Evolutionary conservation across 2,797 vertebrate species (phyloP).

Genomic region (Gymnothorax reevesii): DNA sequence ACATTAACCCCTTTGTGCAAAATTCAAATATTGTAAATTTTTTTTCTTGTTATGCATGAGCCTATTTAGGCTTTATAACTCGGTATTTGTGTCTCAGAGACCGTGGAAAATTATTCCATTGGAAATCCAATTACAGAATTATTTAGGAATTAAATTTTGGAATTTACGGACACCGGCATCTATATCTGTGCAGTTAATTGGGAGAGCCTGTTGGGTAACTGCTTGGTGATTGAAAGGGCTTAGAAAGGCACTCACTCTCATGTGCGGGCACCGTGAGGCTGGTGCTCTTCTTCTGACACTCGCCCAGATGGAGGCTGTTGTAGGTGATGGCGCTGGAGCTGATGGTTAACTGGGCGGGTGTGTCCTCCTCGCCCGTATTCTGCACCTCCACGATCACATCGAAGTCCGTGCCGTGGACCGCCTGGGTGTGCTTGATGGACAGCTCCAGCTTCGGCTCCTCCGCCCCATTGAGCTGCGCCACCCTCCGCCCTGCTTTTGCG

Average conservation of each 20-base stretch:
- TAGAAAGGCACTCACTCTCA: constrained; percentile 51
- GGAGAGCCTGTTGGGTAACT: no score
- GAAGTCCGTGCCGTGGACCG: constrained; percentile 75
- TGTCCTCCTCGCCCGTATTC: constrained; percentile 59
- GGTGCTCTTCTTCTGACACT: constrained; percentile 58
- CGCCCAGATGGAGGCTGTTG: constrained; percentile 62
- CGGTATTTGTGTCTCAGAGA: no score
- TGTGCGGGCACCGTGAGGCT: constrained; percentile 59
- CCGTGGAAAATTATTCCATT: no score
- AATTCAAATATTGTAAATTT: no score
- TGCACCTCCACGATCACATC: constrained; percentile 73
- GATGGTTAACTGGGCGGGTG: constrained; percentile 60
- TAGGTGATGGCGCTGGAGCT: constrained; percentile 65
- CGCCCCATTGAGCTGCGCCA: constrained; percentile 6
- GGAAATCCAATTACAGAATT: no score
- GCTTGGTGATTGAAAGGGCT: neutral
- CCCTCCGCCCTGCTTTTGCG: constrained; percentile 61
- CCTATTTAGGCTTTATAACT: no score
- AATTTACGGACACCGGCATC: no score
- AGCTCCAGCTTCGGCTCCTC: constrained; percentile 57
- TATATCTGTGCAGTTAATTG: no score
- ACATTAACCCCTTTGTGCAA: no score
- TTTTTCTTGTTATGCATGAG: no score
- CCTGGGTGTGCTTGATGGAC: constrained; percentile 62
- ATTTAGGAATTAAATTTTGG: no score